phyloP scores from a whole-genome alignment of 1,140 invertebrate species.

The Aethina tumida region DNA sequence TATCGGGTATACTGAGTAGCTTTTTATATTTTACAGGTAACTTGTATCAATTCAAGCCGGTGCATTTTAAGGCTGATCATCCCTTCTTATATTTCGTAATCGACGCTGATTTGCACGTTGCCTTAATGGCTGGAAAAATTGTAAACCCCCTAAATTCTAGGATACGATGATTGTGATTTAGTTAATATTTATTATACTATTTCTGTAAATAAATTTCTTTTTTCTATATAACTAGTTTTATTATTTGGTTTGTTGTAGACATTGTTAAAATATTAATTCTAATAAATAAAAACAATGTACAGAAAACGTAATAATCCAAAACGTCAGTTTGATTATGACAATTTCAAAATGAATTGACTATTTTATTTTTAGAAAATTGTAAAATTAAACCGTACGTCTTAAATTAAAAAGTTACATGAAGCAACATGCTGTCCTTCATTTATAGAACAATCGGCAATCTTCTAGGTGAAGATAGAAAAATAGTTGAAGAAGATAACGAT shows the following conservation, averaged over 20 bases:
- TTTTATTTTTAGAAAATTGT: background rate
- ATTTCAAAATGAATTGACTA: background rate
- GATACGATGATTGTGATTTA: constrained; percentile 44
- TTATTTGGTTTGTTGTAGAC: constrained; percentile 4
- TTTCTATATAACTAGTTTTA: background rate
- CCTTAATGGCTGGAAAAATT: constrained; percentile 68
- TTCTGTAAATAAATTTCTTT: background rate
- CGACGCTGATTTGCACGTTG: constrained; percentile 62
- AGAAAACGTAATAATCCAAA: too few relatives aligned
- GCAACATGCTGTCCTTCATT: constrained; percentile 13
- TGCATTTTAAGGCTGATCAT: constrained; percentile 62
- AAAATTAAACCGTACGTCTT: background rate
- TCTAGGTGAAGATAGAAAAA: constrained; percentile 18
- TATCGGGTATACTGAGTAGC: too few relatives aligned
- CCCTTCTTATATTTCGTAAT: constrained; percentile 76
- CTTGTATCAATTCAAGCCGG: constrained; percentile 32
- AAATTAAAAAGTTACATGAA: background rate
- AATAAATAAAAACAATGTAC: background rate
- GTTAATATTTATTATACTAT: constrained; percentile 1
- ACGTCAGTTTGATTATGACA: background rate
- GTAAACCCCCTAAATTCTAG: constrained; percentile 70
- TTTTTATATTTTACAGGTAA: constrained; percentile 18
- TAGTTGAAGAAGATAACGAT: constrained; percentile 19
- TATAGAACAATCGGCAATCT: constrained; percentile 20
- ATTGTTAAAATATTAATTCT: background rate